Conservation (phyloP, 2,888 invertebrate species). For the Eristalis tenax region DNA sequence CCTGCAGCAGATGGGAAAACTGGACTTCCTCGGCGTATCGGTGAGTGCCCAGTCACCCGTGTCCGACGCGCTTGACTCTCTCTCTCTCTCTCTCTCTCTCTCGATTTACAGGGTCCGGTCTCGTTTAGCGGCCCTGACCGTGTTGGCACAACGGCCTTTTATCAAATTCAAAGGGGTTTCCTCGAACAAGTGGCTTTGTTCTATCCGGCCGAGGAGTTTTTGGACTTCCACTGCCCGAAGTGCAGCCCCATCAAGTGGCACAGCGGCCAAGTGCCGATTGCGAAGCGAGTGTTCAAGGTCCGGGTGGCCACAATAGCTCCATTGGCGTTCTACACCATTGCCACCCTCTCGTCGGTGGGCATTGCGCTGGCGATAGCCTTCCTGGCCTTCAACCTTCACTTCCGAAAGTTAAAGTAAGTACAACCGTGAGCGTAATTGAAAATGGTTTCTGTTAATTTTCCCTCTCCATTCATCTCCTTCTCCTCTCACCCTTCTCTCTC, state of each 20-base stretch:
- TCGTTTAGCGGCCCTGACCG: slow-evolving; percentile 94
- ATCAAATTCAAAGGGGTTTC: slow-evolving; percentile 92
- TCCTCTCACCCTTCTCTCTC: neutral
- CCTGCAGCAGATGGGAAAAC: slow-evolving; percentile 86
- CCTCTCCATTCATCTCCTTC: neutral
- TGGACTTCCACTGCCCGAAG: slow-evolving; percentile 87
- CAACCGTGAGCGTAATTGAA: slow-evolving; percentile 25
- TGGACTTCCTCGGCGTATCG: slow-evolving; percentile 92
- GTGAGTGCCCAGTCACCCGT: slow-evolving; percentile 83
- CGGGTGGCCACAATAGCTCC: slow-evolving; percentile 90
- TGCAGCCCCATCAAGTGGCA: slow-evolving; percentile 88
- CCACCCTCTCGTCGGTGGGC: slow-evolving; percentile 88
- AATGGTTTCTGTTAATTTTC: slow-evolving; percentile 4
- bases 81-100: slow-evolving; percentile 27
- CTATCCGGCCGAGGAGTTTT: slow-evolving; percentile 84
- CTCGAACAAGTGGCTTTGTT: slow-evolving; percentile 88
- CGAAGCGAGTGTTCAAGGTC: slow-evolving; percentile 88
- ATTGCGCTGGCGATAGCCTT: slow-evolving; percentile 89
- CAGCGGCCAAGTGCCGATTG: slow-evolving; percentile 90
- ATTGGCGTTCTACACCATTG: slow-evolving; percentile 88
- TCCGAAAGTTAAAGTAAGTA: slow-evolving; percentile 89
- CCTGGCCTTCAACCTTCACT: slow-evolving; percentile 91
- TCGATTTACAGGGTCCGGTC: slow-evolving; percentile 89
- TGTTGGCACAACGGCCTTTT: slow-evolving; percentile 92
- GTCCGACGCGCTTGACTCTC: neutral